Evolutionary conservation across 2,797 vertebrate genomes (phyloP).

Genomic region (Enteromius mattozi): DNA sequence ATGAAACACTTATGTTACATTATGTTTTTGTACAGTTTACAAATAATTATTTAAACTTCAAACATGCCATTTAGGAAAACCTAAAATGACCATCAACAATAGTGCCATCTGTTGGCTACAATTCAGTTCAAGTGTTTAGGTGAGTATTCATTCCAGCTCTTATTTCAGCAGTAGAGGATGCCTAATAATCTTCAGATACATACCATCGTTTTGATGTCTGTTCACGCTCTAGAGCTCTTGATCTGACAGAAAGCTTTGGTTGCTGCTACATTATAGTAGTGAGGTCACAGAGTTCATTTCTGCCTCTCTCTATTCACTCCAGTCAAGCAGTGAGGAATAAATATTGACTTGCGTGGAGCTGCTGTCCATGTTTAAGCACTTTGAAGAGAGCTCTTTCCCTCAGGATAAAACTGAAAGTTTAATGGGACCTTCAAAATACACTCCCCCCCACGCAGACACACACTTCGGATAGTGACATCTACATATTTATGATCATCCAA

Average conservation of each 20-base stretch:
- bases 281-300: constrained; percentile 5
- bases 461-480: background rate
- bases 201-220: background rate
- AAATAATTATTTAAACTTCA: background rate
- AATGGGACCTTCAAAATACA: constrained; percentile 14
- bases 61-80: background rate
- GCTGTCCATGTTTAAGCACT: constrained; percentile 30
- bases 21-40: background rate
- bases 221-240: background rate
- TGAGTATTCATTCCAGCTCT: background rate
- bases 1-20: background rate
- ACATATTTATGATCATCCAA: constrained; percentile 33
- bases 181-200: background rate
- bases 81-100: background rate
- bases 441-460: constrained; percentile 23
- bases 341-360: constrained; percentile 24
- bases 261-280: background rate
- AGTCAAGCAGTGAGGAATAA: background rate
- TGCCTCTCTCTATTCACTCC: background rate
- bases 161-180: background rate
- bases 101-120: constrained; percentile 19
- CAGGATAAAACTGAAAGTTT: constrained; percentile 50
- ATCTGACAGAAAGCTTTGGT: background rate
- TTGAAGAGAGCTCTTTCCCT: constrained; percentile 35
- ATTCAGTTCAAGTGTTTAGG: background rate